phyloP scores from a whole-genome alignment of 2,797 vertebrate genomes.

The Nothura maculosa region DNA sequence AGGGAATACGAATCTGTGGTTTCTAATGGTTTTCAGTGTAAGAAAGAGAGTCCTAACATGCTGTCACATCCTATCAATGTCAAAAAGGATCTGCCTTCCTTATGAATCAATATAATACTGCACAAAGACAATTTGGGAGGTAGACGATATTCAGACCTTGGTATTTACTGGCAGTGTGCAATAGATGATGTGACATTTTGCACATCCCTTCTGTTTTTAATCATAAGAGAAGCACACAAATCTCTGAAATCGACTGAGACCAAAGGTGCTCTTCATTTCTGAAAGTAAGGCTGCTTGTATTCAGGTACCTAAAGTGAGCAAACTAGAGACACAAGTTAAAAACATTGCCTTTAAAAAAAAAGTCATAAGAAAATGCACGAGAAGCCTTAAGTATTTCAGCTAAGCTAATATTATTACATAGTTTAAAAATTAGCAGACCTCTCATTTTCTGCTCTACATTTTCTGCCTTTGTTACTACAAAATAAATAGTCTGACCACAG shows the following conservation, averaged over 20 bases:
- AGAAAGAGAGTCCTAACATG: background rate
- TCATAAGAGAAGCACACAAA: background rate
- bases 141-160: background rate
- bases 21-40: background rate
- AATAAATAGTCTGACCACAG: background rate
- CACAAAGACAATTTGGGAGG: background rate
- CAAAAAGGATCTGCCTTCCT: background rate
- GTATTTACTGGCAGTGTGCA: background rate
- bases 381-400: background rate
- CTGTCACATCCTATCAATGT: conserved; percentile 5
- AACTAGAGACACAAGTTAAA: background rate
- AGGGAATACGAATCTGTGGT: background rate
- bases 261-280: background rate
- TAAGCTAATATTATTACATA: background rate
- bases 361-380: background rate
- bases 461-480: background rate
- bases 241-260: background rate
- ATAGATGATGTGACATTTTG: background rate
- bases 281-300: background rate
- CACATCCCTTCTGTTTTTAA: background rate
- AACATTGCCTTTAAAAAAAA: background rate
- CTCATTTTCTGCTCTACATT: background rate
- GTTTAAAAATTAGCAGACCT: background rate
- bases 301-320: background rate
- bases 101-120: background rate